These are phyloP conservation scores for Hemicrepidius hirtus DNA, from an alignment of 2,888 invertebrate genomes.

Conservation along the genomic window DNA sequence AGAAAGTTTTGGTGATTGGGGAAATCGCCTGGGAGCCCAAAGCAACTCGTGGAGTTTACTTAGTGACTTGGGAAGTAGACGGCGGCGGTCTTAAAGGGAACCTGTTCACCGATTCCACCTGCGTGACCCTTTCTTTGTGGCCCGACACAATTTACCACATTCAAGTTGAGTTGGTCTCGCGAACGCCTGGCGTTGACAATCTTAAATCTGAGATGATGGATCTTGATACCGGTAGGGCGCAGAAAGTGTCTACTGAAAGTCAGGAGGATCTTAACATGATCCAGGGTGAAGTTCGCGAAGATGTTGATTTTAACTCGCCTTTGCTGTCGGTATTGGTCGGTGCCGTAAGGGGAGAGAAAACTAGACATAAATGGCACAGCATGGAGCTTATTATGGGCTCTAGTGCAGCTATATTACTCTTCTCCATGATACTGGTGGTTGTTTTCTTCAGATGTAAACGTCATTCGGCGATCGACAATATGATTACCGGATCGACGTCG, in stretches of 20 bases:
- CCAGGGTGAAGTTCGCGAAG: constrained; percentile 65
- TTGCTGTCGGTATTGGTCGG: constrained; percentile 79
- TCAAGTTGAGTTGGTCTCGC: constrained; percentile 81
- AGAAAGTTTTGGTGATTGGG: constrained; percentile 82
- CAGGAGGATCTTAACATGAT: constrained; percentile 77
- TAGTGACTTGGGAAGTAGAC: constrained; percentile 90
- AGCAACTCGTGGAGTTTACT: constrained; percentile 80
- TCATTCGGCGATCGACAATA: constrained; percentile 73
- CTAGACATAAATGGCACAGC: constrained; percentile 74
- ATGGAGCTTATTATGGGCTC: constrained; percentile 77
- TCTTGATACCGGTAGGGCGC: constrained; percentile 78
- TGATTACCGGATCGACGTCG: constrained; percentile 77
- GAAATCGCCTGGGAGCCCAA: constrained; percentile 85
- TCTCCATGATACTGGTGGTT: constrained; percentile 74
- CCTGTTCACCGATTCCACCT: constrained; percentile 86
- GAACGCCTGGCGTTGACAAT: constrained; percentile 77
- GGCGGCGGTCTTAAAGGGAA: constrained; percentile 88
- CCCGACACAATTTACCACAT: constrained; percentile 88
- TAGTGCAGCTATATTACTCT: constrained; percentile 74
- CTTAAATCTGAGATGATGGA: constrained; percentile 80
- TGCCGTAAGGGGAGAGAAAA: constrained; percentile 78
- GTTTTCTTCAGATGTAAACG: constrained; percentile 77
- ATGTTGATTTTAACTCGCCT: constrained; percentile 72
- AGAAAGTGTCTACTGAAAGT: constrained; percentile 79
- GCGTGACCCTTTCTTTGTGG: constrained; percentile 86